Evolutionary conservation across 2,888 invertebrate species (phyloP), one percentile per base, ranked within the genome.

Genomic region (Lagria hirta): DNA sequence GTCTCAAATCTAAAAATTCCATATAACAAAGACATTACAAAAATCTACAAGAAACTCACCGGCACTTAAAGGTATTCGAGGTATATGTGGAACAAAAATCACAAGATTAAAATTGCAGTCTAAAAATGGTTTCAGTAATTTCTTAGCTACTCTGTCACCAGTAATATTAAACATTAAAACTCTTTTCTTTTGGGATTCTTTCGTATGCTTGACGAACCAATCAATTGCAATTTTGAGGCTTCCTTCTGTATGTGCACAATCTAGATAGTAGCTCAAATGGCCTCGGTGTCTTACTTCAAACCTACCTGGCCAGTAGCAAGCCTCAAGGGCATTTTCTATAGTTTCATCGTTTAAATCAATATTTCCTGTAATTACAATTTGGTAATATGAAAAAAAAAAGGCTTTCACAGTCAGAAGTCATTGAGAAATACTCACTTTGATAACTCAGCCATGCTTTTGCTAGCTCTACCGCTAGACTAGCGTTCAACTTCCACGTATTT

Each of bases 231-330:
- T 82, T 53, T 80, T 73, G 61, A 96, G 83, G 59, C 96, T 97
- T 65, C 94, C 92, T 2, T 79, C 68, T 0, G 97, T 98, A 65
- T 98, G 98, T 1, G 99, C 99, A 0, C 98, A 98, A 70, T 99
- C 99, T 18, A 99, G 70, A 60, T 80, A 85, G 61, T 86, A 83
- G 56, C 75, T 85, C 69, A 51, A 60, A 45, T n/a, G n/a, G n/a
- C n/a, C n/a, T n/a, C n/a, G n/a, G 1, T 72, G 59, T 24, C 83
- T 70, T 3, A 83, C 70, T 64, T 96, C 93, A 62, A 83, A 89
- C 54, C 96, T 73, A 1, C 95, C 95, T 0, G 89, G 87, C 93
- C 94, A 95, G 16, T 72, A 74, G 62, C 87, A 87, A 0, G 74
- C 66, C 6, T 73, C 68, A 29, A 96, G 64, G 0, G 86, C 94